These are phyloP conservation scores for Plagodis dolabraria DNA, from an alignment of 2,888 invertebrate genomes.

Conservation along the genomic window DNA sequence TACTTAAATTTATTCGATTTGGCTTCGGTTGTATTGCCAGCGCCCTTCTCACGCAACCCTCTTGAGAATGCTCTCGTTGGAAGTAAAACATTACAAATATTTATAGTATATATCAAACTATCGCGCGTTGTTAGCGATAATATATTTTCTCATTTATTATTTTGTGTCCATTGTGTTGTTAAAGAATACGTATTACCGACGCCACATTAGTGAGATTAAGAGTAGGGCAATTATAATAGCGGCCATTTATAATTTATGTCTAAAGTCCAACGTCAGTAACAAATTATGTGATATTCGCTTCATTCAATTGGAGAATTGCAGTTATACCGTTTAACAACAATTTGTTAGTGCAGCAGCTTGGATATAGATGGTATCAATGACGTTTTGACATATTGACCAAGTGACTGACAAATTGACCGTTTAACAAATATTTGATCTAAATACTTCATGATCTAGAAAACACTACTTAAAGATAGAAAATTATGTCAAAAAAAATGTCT, in stretches of 20 bases:
- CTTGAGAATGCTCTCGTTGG: too few species aligned
- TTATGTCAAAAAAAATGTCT: too few species aligned
- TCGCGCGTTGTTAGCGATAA: too few species aligned
- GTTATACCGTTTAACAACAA: constrained; percentile 19
- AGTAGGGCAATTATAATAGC: constrained; percentile 10
- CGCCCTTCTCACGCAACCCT: too few species aligned
- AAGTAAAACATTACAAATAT: too few species aligned
- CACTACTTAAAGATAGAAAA: too few species aligned
- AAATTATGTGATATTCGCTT: not conserved
- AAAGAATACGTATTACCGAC: too few species aligned
- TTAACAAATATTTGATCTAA: constrained; percentile 13
- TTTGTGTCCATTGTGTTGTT: too few species aligned
- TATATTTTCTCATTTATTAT: too few species aligned
- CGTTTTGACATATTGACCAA: constrained; percentile 16
- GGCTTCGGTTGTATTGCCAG: too few species aligned
- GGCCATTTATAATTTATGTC: constrained; percentile 1
- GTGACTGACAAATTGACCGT: constrained; percentile 3
- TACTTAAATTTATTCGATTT: too few species aligned
- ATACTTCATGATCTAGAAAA: not conserved
- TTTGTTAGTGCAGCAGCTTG: constrained; percentile 15
- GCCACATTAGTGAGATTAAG: not conserved
- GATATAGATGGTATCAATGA: constrained; percentile 18
- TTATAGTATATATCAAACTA: too few species aligned
- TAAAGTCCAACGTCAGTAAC: constrained; percentile 20
- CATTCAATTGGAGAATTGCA: constrained; percentile 24